Evolutionary conservation across 2,113 vertebrate species (phyloP).

Genomic region (Brevimyrus niger): DNA sequence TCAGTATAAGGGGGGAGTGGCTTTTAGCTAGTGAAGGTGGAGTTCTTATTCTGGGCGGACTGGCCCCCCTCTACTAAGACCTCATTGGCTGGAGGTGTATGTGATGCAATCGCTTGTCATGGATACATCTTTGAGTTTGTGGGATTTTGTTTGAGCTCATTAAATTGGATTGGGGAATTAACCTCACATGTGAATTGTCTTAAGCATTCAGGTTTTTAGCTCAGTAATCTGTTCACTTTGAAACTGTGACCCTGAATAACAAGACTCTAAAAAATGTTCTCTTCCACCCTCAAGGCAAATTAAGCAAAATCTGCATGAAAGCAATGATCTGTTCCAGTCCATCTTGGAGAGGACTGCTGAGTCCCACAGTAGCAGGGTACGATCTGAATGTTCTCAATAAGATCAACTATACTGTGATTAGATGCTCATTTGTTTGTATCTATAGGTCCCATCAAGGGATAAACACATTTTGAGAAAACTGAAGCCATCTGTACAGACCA

Average conservation of each 20-base stretch:
- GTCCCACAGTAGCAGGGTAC: neutral
- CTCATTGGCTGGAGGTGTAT: neutral
- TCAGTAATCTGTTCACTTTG: neutral
- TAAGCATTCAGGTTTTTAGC: neutral
- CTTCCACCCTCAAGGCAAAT: slow-evolving; percentile 1
- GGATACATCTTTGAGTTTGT: neutral
- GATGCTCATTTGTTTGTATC: neutral
- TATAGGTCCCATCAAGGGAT: neutral
- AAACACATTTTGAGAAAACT: neutral
- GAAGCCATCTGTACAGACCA: neutral
- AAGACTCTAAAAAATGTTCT: neutral
- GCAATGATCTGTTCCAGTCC: slow-evolving; percentile 18
- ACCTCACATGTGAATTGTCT: neutral
- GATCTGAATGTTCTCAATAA: neutral
- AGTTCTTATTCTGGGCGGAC: neutral
- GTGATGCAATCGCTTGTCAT: neutral
- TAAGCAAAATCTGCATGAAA: slow-evolving; percentile 31
- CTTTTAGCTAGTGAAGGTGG: neutral
- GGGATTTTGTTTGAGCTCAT: neutral
- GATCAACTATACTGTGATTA: neutral
- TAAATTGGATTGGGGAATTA: neutral
- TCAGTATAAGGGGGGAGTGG: neutral
- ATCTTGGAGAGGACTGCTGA: neutral
- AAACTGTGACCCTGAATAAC: neutral
- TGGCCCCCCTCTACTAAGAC: neutral